A percentile compares a stretch with the other conserved stretches of the same genome.
Evolutionary conservation across 2,113 vertebrate genomes (phyloP).

Genomic region (Rhynchopsitta pachyrhyncha): DNA sequence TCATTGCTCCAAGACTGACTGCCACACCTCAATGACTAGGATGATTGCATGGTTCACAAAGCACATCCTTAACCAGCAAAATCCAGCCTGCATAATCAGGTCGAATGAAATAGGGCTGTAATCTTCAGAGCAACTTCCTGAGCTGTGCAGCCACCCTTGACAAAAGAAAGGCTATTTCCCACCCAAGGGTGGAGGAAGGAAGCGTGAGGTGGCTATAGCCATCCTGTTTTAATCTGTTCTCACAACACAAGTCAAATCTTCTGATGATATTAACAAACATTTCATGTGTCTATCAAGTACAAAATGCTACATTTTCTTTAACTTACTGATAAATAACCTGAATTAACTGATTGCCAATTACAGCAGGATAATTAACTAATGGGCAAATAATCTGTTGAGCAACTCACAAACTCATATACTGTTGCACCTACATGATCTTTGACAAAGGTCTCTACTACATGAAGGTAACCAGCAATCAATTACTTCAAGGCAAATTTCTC

Average conservation of each 20-base stretch:
- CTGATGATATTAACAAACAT: not conserved
- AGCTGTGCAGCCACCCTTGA: not conserved
- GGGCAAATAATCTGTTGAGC: not conserved
- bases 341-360: not conserved
- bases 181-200: not conserved
- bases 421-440: not conserved
- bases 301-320: not conserved
- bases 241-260: not conserved
- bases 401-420: not conserved
- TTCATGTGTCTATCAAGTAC: not conserved
- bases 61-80: not conserved
- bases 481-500: not conserved
- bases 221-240: not conserved
- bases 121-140: not conserved
- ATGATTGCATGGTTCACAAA: not conserved
- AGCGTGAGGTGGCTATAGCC: not conserved
- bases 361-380: not conserved
- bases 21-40: not conserved
- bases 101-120: not conserved
- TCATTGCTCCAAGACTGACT: not conserved
- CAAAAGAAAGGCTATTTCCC: not conserved
- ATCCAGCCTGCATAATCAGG: not conserved
- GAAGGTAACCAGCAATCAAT: not conserved
- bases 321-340: not conserved
- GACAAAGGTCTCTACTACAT: not conserved